Base-by-base conservation (phyloP, 2,113 vertebrate species). In the Vulpes vulpes region DNA sequence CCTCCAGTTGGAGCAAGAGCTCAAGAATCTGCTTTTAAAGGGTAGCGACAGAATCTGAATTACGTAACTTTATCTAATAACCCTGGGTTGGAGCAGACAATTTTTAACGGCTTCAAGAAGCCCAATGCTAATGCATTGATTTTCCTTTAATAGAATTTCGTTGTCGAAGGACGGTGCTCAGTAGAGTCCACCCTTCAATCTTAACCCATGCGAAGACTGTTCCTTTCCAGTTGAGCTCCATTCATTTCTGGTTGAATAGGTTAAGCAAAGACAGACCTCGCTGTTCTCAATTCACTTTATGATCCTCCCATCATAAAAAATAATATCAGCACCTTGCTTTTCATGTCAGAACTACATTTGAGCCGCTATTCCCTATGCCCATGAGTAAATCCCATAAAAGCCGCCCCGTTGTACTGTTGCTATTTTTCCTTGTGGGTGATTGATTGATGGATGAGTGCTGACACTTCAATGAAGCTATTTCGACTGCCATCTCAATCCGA, bases 391-490 rank as follows among this genome's bases (percentile, higher is more conserved):
- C 99, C 99, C 99, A 99, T 99, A 99, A 99, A 99, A 99, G 99
- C 99, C 98, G 98, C 99, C 99, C 99, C 98, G 98, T 99, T 99
- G 99, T 99, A 98, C 98, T 99, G 98, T 99, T 99, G 99, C 99
- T 99, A 99, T 99, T 99, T 99, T 99, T 99, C 99, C 99, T 99
- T 99, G 99, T 99, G 99, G 99, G 99, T 99, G 99, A 99, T 99
- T 99, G 99, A 99, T 99, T 99, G 99, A 99, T 99, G 99, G 99
- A 99, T 99, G 99, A 99, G 99, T 99, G 99, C 99, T 99, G 99
- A 99, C 99, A 99, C 99, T 99, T 99, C 99, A 99, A 99, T 99
- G 99, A 99, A 99, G 99, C 99, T 99, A 99, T 99, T 99, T 99
- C 99, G 99, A 99, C 99, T 99, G 99, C 99, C 99, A 99, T 99